Conservation (phyloP, 2,797 vertebrate genomes). For the Bradypus variegatus region DNA sequence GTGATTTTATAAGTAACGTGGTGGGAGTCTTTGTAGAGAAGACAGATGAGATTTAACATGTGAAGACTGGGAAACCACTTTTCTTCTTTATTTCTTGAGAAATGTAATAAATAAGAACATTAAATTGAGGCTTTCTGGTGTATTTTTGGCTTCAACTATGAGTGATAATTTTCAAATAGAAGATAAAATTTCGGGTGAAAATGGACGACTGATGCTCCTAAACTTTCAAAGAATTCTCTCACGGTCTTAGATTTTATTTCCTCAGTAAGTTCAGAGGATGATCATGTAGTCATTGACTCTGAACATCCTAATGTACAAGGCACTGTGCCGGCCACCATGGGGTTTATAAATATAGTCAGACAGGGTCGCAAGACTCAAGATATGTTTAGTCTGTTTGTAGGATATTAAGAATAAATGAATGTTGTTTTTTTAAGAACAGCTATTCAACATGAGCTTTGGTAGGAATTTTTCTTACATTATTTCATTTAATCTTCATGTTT, state of each 20-base stretch:
- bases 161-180: constrained; percentile 38
- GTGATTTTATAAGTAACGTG: constrained; percentile 4
- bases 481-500: constrained; percentile 6
- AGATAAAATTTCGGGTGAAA: constrained; percentile 42
- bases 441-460: neutral
- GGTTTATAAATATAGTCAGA: neutral
- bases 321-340: neutral
- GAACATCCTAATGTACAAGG: neutral
- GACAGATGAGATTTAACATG: neutral
- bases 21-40: neutral
- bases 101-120: constrained; percentile 46
- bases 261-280: constrained; percentile 22
- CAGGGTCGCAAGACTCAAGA: neutral
- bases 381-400: neutral
- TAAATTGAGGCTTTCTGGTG: constrained; percentile 36
- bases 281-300: neutral
- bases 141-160: constrained; percentile 28
- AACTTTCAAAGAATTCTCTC: constrained; percentile 26
- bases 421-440: neutral
- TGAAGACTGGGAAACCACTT: constrained; percentile 1
- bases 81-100: constrained; percentile 35
- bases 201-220: constrained; percentile 5
- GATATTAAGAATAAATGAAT: neutral
- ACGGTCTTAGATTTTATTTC: constrained; percentile 27
- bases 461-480: neutral